phyloP scores from a whole-genome alignment of 2,113 vertebrate genomes.

The Sphaerodactylus townsendi region DNA sequence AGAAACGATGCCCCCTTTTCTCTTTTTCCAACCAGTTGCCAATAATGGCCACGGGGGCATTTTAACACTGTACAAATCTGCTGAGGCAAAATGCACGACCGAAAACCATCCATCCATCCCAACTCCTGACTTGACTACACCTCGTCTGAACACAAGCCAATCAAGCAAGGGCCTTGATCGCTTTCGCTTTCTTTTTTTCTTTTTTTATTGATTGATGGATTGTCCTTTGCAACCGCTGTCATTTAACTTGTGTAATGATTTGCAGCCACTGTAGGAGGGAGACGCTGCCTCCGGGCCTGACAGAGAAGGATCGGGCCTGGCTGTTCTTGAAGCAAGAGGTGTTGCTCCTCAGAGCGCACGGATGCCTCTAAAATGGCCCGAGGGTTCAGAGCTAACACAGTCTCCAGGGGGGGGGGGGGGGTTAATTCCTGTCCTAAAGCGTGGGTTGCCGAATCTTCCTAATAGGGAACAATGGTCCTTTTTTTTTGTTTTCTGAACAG shows the following conservation, averaged over 20 bases:
- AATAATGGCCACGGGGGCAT: not conserved
- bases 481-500: not conserved
- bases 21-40: not conserved
- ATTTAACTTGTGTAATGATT: fast-evolving
- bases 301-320: not conserved
- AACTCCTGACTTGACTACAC: not conserved
- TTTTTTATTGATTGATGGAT: not conserved
- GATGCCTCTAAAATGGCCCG: not conserved
- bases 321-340: not conserved
- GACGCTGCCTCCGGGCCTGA: not conserved
- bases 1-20: not conserved
- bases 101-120: constrained; percentile 4
- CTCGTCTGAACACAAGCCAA: fast-evolving
- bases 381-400: fast-evolving
- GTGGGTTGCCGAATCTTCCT: not conserved
- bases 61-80: not conserved
- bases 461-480: fast-evolving
- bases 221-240: not conserved
- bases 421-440: not conserved
- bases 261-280: fast-evolving
- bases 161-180: not conserved
- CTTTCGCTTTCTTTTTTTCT: not conserved
- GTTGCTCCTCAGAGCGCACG: not conserved
- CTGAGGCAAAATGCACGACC: not conserved
- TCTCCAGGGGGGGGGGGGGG: not conserved